A percentile compares a stretch with the other conserved stretches of the same genome.
These are phyloP conservation scores for Akabosia matsudoensis DNA, from an alignment of 1,140 invertebrate genomes.

Conservation along the genomic window DNA sequence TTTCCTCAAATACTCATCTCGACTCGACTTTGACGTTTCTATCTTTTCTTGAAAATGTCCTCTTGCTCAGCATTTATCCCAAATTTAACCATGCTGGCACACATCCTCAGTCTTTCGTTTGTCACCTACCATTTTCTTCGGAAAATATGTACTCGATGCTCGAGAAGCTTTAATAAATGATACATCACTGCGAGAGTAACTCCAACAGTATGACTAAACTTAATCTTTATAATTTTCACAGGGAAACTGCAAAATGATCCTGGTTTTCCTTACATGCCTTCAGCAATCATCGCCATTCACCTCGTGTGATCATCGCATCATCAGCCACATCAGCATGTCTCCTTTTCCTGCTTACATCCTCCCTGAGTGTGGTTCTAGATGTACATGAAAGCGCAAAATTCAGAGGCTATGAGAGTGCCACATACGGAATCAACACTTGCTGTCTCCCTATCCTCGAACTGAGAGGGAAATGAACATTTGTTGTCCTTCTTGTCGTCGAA, in stretches of 20 bases:
- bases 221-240: not conserved
- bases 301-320: not conserved
- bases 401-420: too few species aligned
- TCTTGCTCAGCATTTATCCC: not conserved
- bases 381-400: not conserved
- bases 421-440: too few species aligned
- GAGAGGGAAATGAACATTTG: slow-evolving; percentile 13
- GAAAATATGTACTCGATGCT: too few species aligned
- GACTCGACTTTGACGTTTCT: slow-evolving; percentile 2
- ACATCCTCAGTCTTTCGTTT: not conserved
- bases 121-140: not conserved
- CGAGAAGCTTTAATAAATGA: too few species aligned
- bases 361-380: not conserved
- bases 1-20: not conserved
- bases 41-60: not conserved
- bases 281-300: not conserved
- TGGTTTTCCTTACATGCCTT: too few species aligned
- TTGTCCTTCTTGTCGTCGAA: not conserved
- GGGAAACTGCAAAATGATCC: not conserved
- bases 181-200: too few species aligned
- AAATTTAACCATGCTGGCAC: not conserved
- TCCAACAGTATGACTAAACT: not conserved
- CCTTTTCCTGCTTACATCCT: not conserved
- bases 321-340: slow-evolving; percentile 12
- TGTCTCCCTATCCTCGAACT: not conserved